These are phyloP conservation scores for Temnothorax ravouxi DNA, from an alignment of 2,888 invertebrate species.

Conservation along the genomic window DNA sequence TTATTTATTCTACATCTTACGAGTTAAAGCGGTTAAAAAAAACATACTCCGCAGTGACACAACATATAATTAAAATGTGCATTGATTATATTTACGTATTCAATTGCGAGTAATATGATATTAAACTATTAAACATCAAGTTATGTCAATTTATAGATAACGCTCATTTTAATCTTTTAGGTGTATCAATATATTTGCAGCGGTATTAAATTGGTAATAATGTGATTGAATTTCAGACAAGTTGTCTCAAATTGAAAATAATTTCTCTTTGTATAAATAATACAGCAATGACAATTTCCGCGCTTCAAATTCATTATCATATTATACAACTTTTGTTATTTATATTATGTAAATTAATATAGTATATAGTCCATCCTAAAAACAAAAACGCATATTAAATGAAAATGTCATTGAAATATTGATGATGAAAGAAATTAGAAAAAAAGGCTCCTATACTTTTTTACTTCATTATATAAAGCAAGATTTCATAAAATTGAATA, in stretches of 20 bases:
- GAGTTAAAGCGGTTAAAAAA: not conserved
- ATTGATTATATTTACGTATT: not conserved
- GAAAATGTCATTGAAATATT: not conserved
- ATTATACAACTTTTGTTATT: constrained; percentile 12
- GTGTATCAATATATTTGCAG: not conserved
- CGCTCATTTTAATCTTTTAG: not conserved
- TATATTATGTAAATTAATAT: constrained; percentile 27
- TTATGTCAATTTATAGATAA: not conserved
- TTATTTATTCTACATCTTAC: not conserved
- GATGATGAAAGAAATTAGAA: not conserved
- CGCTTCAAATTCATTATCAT: constrained; percentile 14
- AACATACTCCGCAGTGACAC: not conserved
- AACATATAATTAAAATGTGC: not conserved
- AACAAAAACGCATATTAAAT: not conserved
- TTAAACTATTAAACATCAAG: not conserved
- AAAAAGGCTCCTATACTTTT: not conserved
- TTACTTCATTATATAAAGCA: not conserved
- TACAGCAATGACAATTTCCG: not conserved
- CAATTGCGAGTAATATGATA: constrained; percentile 14
- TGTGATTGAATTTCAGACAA: constrained; percentile 26
- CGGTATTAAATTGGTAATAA: not conserved
- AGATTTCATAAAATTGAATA: not conserved
- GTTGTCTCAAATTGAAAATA: constrained; percentile 14
- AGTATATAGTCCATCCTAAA: not conserved
- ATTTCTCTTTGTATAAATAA: constrained; percentile 10